These are phyloP conservation scores for Poeciliopsis occidentalis DNA, from an alignment of 2,113 vertebrate species.

Conservation along the genomic window DNA sequence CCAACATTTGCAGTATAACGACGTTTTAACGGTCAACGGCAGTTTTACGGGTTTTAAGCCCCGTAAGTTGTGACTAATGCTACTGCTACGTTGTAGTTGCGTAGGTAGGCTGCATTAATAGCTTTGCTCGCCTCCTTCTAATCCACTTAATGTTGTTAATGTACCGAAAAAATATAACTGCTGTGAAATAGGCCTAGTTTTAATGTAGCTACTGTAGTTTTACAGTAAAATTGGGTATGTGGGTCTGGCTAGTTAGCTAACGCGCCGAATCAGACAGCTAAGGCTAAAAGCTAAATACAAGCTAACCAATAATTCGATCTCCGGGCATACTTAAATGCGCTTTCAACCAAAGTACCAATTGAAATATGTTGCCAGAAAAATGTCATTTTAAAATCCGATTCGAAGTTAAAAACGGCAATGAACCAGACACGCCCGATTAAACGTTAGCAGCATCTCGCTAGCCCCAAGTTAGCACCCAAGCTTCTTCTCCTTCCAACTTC, in stretches of 20 bases:
- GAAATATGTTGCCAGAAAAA: neutral
- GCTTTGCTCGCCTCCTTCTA: neutral
- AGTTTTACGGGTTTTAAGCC: constrained; percentile 22
- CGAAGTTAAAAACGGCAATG: neutral
- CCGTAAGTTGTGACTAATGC: constrained; percentile 31
- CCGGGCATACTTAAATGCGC: neutral
- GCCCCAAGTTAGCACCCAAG: constrained; percentile 28
- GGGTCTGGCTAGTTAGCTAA: constrained; percentile 34
- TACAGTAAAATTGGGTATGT: constrained; percentile 1
- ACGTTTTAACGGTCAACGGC: neutral
- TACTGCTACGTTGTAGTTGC: constrained; percentile 46
- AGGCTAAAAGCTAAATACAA: constrained; percentile 3
- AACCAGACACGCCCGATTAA: constrained; percentile 17
- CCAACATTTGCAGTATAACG: too few relatives aligned
- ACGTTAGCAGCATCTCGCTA: constrained; percentile 18
- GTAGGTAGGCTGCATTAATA: constrained; percentile 46
- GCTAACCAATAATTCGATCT: neutral
- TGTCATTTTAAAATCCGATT: neutral
- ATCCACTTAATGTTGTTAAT: neutral
- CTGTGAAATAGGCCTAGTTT: neutral
- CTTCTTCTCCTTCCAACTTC: constrained; percentile 28
- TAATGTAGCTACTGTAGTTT: neutral
- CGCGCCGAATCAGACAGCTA: constrained; percentile 51
- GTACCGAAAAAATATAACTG: neutral
- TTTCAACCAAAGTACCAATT: neutral